Evolutionary conservation across 2,113 vertebrate species (phyloP), one percentile per base, ranked within the genome.

Genomic region (Phasianus colchicus): DNA sequence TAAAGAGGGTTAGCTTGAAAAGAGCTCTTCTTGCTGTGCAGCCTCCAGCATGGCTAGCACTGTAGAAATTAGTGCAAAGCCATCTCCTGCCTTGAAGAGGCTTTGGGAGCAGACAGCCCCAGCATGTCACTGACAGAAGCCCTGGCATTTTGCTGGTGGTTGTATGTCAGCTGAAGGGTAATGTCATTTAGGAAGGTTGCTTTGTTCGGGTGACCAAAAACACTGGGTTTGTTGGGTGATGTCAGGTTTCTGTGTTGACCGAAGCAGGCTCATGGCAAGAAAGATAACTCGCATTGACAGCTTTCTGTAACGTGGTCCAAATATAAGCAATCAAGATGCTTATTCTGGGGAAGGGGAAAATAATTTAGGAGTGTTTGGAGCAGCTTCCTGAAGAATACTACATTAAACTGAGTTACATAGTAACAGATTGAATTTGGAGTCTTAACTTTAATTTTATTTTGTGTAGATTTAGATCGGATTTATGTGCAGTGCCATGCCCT

Each of bases 401-500:
- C 58, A 69, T 95, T 93, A 95, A 95, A 92, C 88, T 81, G 78
- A 80, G 88, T 93, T 96, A 83, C 82, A 76, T 40, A 86, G 79
- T 86, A 91, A 85, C 75, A 92, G 91, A 97, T 92, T 96, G 79
- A 95, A 93, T 95, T 94, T 94, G 84, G 89, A 96, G 72, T 74
- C 91, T 83, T 92, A 92, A 80, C 89, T 91, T 95, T 95, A 95
- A 96, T 95, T 93, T 93, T 91, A 92, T 96, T 95, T 93, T 69
- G 76, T 61, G 69, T 69, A 75, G 69, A 90, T 93, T 95, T 95
- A 90, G 76, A 90, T 94, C 80, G 89, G 88, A 95, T 95, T 75
- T 86, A 95, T 93, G 73, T 75, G 58, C 58, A 84, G 45, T 95
- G 92, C 69, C 76, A 63, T 94, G 58, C 80, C 83, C 70, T 81